Base-by-base conservation (phyloP, 1,140 invertebrate genomes). In the Scaptomyza montana region DNA sequence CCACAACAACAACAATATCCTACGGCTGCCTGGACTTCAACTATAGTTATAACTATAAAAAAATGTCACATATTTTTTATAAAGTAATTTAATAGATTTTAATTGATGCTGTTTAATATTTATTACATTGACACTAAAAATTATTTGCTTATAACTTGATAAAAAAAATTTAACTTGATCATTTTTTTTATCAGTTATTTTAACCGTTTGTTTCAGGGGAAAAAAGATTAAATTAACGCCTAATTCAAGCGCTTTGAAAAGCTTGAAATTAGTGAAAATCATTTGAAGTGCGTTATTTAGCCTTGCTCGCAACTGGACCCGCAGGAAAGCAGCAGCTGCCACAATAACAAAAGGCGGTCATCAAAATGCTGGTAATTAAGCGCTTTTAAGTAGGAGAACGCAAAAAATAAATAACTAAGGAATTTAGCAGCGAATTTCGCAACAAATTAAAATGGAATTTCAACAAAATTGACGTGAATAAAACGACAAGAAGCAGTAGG, bases 401-500 rank as follows among this genome's bases (percentile, higher is more conserved):
- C 21, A 25, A 68, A 62, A 62, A 33, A 78, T 43, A 64, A 54
- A 61, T 10, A 57, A 39, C 49, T 19, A 62, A 72, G 47, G 49
- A 73, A 54, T 74, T 64, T 46, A 60, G 9, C 36, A 71, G 67
- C 64, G 61, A 65, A 59, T 50, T 77, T 74, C 66, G 73, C 82
- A 78, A 86, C 64, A 87, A 82, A 78, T 82, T 82, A 89, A 87
- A 87, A 89, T 89, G 73, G 76, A 89, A 87, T 82, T 87, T 77
- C 82, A 84, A 70, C 54, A 60, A 63, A 59, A 71, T 28, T 7
- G 30, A 30, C 30, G 30, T 39, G 19, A 50, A 63, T 25, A 45
- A 9, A 50, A 39, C 13, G 16, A 19, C 21, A 13, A 16, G 7
- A 10, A 21, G 16, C 30, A 19, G 5, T n/a, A 13, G 16, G 19